Base-by-base conservation (phyloP, 2,797 vertebrate genomes). In the Morus bassanus region DNA sequence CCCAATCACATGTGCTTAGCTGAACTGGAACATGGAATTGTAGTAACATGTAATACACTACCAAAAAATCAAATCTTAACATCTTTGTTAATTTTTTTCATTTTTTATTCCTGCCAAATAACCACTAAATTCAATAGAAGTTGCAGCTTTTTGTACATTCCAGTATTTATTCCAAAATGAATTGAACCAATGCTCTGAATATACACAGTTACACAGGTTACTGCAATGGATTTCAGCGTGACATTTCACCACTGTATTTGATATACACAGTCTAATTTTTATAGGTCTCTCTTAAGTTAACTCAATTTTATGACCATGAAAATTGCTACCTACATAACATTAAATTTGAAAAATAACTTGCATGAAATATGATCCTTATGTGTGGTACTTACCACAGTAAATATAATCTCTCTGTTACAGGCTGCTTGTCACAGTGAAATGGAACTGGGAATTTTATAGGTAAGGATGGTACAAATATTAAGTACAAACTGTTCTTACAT, bases 271-370 rank as follows among this genome's bases (percentile, higher is more conserved):
- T 78, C n/a, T 89, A 91, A 91, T 93, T 94, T 95, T 95, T 89
- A 91, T 92, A 95, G 80, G 56, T 85, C 59, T 93, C 45, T 94
- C 67, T 79, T 88, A 94, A 93, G 89, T 90, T 95, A 97, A 86
- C 82, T 91, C 91, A 91, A 13, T 95, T 95, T 96, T 95, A 93
- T 0, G 4, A 81, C 79, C 76, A 76, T 72, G 85, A 94, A 93
- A 93, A 90, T 81, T 91, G 45, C 88, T 95, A 93, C 83, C 91
- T 96, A 76, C 76, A n/a, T 88, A 96, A 82, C 59, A 91, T 59
- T 93, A 91, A 84, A 90, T 84, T 11, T 91, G 80, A 95, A 93
- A 92, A 93, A 95, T 79, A 90, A 93, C 80, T 93, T 96, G 46
- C 70, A 79, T 91, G 88, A 97, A 88, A 93, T 95, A 94, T 39